Evolutionary conservation across 1,140 invertebrate species (phyloP), one percentile per base, ranked within the genome.

Genomic region (Elymnias hypermnestra): DNA sequence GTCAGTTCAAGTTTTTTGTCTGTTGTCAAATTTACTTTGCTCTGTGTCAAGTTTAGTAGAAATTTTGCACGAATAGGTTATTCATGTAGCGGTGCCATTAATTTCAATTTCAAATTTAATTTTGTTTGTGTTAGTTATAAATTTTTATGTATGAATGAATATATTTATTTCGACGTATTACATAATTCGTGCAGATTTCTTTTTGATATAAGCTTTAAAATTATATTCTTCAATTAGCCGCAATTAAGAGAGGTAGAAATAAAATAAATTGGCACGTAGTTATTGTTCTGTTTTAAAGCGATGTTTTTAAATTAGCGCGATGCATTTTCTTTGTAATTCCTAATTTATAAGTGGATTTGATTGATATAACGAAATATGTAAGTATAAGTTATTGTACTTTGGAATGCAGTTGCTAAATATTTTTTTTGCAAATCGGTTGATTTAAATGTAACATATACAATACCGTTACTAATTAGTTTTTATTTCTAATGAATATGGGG

Each of bases 201-300:
- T 29, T 13, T 10, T 29, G 3, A 12, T 29, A 0, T 3, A 29
- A 29, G 4, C 9, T 13, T 13, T 4, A 29, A 29, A 29, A 29
- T 29, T 12, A 4, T 1, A 8, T 13, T 1, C 1, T n/a, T n/a
- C n/a, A n/a, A n/a, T n/a, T n/a, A n/a, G n/a, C n/a, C n/a, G n/a
- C n/a, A n/a, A 15, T 15, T 8, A 2, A 7, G 13, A 33, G 14
- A 33, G 47, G 47, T 50, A 50, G 39, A 23, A 50, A 37, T 50
- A 50, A 50, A 50, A 36, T 33, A 43, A 50, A 50, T 50, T 50
- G 47, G 47, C 47, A 50, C 47, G 13, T 31, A 37, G 29, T 33
- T 33, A 12, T 33, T 33, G 7, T 15, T 15, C 12, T 13, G 19
- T 21, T 3, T 12, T 33, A 2, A 33, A 33, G 29, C 15, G 14